Percentiles rank a stretch among this genome's conserved stretches.
Conservation (phyloP, 2,888 invertebrate species). For the Drosophila recens region DNA sequence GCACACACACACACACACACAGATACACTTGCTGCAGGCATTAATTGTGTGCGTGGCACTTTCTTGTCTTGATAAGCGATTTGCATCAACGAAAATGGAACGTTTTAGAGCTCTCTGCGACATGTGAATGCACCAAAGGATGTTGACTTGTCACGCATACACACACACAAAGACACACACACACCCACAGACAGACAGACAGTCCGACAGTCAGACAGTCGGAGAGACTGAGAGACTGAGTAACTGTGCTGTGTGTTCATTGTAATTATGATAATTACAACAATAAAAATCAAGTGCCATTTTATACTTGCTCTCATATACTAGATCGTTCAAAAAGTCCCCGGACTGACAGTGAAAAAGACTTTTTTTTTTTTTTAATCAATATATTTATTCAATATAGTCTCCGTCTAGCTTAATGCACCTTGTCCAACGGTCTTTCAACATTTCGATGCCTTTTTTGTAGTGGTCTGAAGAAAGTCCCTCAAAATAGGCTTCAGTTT, state of each 20-base stretch:
- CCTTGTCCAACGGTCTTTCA: no score
- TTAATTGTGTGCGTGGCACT: slow-evolving; percentile 46
- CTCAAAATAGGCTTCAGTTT: no score
- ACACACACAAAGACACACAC: slow-evolving; percentile 9
- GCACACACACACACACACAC: slow-evolving; percentile 31
- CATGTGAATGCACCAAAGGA: slow-evolving; percentile 82
- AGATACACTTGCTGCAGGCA: slow-evolving; percentile 6
- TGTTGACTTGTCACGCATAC: slow-evolving; percentile 76
- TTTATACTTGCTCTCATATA: slow-evolving; percentile 26
- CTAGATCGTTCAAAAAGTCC: no score
- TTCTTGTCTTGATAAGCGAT: slow-evolving; percentile 72
- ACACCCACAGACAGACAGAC: slow-evolving; percentile 19
- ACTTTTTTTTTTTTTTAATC: no score
- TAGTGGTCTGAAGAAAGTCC: no score
- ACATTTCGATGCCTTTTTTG: no score
- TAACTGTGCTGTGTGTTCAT: slow-evolving; percentile 33
- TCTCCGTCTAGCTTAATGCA: no score
- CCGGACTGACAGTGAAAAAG: no score
- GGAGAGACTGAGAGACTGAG: neutral
- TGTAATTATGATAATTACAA: slow-evolving; percentile 64
- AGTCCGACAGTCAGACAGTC: slow-evolving; percentile 8
- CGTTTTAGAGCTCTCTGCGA: slow-evolving; percentile 59
- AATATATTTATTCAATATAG: no score
- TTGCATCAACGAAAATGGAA: slow-evolving; percentile 78
- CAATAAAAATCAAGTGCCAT: slow-evolving; percentile 42